Conservation (phyloP, 2,113 vertebrate species). For the Xenopus borealis region DNA sequence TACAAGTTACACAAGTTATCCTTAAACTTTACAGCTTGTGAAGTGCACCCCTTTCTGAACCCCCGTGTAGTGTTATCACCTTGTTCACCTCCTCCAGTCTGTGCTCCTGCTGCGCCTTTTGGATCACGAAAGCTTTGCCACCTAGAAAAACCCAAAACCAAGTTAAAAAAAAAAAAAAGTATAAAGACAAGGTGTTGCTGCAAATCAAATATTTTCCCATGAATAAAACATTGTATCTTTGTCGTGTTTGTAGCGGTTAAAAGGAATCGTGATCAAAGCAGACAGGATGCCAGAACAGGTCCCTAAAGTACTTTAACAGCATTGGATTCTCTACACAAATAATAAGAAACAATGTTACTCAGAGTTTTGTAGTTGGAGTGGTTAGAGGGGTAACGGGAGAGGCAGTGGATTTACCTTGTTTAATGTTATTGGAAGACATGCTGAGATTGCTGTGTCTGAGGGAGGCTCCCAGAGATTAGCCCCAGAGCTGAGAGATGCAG, state of each 20-base stretch:
- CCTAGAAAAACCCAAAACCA: slow-evolving; percentile 60
- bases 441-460: not conserved
- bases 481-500: slow-evolving; percentile 19
- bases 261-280: not conserved
- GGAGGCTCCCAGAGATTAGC: slow-evolving; percentile 16
- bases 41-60: no score
- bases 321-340: not conserved
- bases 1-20: no score
- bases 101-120: slow-evolving; percentile 80
- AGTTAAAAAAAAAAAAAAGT: not conserved
- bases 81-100: slow-evolving; percentile 84
- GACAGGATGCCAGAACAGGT: not conserved
- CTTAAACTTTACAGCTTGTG: no score
- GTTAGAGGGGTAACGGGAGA: not conserved
- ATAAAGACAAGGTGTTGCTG: not conserved
- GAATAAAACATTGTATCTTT: not conserved
- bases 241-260: no score
- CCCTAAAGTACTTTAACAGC: not conserved
- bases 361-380: not conserved
- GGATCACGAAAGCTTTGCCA: slow-evolving; percentile 78
- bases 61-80: slow-evolving; percentile 58
- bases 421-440: slow-evolving; percentile 30
- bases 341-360: not conserved
- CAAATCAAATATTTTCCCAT: not conserved
- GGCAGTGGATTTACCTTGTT: slow-evolving; percentile 19